Percentiles rank a stretch among this genome's conserved stretches.
phyloP scores from a whole-genome alignment of 2,113 vertebrate species.

The Mirounga angustirostris region DNA sequence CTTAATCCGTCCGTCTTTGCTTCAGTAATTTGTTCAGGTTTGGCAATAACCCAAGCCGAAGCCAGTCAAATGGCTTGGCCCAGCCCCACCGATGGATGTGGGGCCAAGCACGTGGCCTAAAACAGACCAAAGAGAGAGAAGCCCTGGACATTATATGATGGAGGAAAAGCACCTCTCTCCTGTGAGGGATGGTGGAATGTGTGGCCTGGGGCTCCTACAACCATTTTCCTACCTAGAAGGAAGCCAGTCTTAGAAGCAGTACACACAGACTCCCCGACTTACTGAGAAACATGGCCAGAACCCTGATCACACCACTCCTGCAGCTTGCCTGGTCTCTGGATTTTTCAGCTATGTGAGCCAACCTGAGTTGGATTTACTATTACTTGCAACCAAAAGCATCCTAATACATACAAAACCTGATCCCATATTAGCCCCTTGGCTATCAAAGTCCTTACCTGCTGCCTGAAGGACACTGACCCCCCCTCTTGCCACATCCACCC shows the following conservation, averaged over 20 bases:
- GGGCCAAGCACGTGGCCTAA: conserved; percentile 20
- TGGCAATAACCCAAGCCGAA: neutral
- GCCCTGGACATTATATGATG: neutral
- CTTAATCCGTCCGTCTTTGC: neutral
- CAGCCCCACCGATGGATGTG: neutral
- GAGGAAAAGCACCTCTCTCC: neutral
- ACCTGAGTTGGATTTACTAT: neutral
- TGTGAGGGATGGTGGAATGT: neutral
- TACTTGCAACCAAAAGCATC: neutral
- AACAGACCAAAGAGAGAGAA: conserved; percentile 4
- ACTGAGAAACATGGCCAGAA: neutral
- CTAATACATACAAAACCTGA: neutral
- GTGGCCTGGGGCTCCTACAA: neutral
- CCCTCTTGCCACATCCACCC: neutral
- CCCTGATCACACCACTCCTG: neutral
- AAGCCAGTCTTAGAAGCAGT: neutral
- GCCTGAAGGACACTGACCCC: neutral
- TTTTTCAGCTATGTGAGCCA: neutral
- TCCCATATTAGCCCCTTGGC: neutral
- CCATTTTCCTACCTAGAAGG: neutral
- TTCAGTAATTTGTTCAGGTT: neutral
- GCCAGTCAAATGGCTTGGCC: neutral
- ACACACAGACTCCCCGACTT: neutral
- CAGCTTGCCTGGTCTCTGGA: neutral
- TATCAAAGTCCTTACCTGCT: neutral